Base-by-base conservation (phyloP, 2,113 vertebrate genomes). In the Spheniscus mendiculus region DNA sequence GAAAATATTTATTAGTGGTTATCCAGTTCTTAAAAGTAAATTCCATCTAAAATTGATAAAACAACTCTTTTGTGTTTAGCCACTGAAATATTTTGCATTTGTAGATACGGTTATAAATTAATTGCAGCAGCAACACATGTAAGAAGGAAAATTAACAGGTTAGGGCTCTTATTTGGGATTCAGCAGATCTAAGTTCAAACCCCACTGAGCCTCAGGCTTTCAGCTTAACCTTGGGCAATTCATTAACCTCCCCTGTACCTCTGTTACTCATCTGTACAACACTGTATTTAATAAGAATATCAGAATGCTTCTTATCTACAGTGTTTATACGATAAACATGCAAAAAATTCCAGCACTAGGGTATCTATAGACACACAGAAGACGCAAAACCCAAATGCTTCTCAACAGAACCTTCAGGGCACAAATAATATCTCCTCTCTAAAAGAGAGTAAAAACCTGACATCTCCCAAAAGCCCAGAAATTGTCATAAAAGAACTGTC, bases 101-200 rank as follows among this genome's bases (percentile, higher is more conserved):
- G 34, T 73, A 87, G 73, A 56, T 65, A 79, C 6, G 3, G 47
- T 70, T 87, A 61, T 27, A 94, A 87, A 93, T 87, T 91, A 89
- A 93, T 25, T 93, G 65, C 79, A 83, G 79, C 53, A 94, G 77
- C n/a, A 90, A 88, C 49, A 78, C 30, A 63, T 71, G 38, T 72
- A 81, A 85, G 77, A 81, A 78, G 59, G 55, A 89, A 95, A 92
- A 92, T 71, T 81, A 92, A 83, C 77, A 85, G 83, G 95, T 89
- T 83, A 56, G 62, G 56, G 77, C 44, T 84, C 80, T 83, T 76
- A 83, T 84, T 91, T 80, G 77, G 44, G 61, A 96, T 93, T 93
- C 84, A 61, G 56, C 34, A 92, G 63, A 88, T 94, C 76, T 50
- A 56, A 79, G 92, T 93, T 97, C 94, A 96, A 95, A 97, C 65